Evolutionary conservation across 2,113 vertebrate species (phyloP).

Genomic region (Columba livia): DNA sequence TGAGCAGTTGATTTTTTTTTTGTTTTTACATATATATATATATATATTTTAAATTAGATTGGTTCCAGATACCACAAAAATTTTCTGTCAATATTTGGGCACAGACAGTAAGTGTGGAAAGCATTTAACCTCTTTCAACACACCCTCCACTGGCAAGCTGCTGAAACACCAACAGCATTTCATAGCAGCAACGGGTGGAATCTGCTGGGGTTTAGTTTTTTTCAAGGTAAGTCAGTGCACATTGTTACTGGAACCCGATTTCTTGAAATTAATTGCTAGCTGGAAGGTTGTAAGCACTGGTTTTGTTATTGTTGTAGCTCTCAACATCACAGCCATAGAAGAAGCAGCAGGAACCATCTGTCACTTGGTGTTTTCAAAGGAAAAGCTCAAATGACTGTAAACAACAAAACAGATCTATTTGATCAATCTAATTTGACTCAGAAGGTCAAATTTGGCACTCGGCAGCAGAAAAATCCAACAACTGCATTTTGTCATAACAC

Average conservation of each 20-base stretch:
- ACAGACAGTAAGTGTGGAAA: not conserved
- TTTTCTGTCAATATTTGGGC: not conserved
- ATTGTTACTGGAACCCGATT: not conserved
- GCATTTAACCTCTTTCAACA: not conserved
- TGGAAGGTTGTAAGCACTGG: not conserved
- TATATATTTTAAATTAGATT: not conserved
- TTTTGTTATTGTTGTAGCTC: not conserved
- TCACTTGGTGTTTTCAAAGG: not conserved
- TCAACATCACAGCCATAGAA: not conserved
- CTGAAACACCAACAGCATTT: not conserved
- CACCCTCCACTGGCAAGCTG: not conserved
- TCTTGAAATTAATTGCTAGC: not conserved
- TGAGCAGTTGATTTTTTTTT: not conserved
- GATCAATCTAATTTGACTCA: not conserved
- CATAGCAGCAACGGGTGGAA: not conserved
- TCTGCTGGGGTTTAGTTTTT: not conserved
- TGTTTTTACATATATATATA: not conserved
- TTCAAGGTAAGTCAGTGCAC: not conserved
- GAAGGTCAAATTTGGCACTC: not conserved
- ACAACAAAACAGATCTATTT: not conserved
- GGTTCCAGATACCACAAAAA: not conserved
- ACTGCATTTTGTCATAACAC: not conserved
- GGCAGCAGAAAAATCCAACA: not conserved
- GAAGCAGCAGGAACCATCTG: not conserved
- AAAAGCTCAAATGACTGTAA: not conserved